Evolutionary conservation across 2,113 vertebrate species (phyloP).

Genomic region (Jaculus jaculus): DNA sequence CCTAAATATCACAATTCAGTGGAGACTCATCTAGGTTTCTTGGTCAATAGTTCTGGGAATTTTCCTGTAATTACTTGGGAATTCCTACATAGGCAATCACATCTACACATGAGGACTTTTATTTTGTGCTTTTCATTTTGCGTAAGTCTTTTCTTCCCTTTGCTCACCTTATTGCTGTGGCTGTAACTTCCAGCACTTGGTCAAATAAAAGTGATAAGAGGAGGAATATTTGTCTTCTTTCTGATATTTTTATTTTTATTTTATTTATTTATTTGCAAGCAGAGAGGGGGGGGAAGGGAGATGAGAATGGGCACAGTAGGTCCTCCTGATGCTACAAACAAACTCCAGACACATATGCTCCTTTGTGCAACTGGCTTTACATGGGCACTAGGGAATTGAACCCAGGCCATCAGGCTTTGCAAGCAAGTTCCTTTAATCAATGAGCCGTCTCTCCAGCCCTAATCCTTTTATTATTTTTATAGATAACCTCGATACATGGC

Average conservation of each 20-base stretch:
- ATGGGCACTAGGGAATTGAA: no score
- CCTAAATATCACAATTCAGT: background rate
- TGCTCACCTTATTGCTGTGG: background rate
- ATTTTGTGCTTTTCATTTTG: background rate
- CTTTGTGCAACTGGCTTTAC: no score
- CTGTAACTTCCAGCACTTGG: background rate
- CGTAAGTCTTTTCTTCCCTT: background rate
- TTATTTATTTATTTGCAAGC: no score
- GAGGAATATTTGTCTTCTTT: background rate
- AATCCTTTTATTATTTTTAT: no score
- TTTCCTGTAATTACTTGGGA: background rate
- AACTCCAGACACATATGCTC: no score
- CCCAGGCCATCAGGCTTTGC: no score
- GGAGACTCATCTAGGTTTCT: background rate
- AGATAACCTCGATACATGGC: no score
- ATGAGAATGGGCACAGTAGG: no score
- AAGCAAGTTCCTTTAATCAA: no score
- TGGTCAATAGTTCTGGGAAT: background rate
- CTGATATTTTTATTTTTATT: background rate
- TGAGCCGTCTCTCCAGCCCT: no score
- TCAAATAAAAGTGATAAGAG: background rate
- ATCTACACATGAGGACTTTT: background rate
- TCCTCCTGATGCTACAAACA: no score
- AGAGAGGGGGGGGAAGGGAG: no score
- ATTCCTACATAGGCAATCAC: background rate